These are phyloP conservation scores for Clavelina lepadiformis DNA, from an alignment of 23 tunicate genomes.

Conservation along the genomic window DNA sequence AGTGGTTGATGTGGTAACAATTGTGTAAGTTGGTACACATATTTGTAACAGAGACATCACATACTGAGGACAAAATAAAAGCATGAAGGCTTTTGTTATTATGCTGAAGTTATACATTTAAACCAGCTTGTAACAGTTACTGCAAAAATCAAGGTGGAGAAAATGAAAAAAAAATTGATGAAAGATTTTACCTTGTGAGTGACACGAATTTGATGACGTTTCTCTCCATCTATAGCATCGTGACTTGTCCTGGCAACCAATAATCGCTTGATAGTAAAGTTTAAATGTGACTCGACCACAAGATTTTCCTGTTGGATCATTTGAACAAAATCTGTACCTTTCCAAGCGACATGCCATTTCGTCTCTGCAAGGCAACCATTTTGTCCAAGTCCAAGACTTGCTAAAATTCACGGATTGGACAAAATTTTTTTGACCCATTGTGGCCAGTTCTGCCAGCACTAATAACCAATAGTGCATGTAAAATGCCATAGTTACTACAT, in stretches of 20 bases:
- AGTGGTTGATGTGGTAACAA: neutral
- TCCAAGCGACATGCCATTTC: neutral
- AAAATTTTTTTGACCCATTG: no score
- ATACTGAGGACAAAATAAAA: slow-evolving; percentile 1
- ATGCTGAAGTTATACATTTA: no score
- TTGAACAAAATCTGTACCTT: neutral
- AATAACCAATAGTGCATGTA: no score
- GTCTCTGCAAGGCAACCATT: slow-evolving; percentile 5
- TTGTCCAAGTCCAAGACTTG: slow-evolving; percentile 12
- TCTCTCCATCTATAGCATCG: no score
- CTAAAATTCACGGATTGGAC: neutral
- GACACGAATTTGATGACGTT: no score
- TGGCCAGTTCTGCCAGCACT: no score
- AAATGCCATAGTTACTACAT: no score
- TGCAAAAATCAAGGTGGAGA: no score
- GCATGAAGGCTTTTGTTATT: no score
- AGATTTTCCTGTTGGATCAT: neutral
- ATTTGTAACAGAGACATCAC: slow-evolving; percentile 1
- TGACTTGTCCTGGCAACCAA: neutral
- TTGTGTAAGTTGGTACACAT: neutral
- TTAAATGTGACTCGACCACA: neutral
- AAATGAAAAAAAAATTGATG: no score
- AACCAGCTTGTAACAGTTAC: no score
- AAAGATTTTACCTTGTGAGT: no score
- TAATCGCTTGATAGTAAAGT: slow-evolving; percentile 6